Conservation (phyloP, 2,797 vertebrate species). For the Aeoliscus strigatus region DNA sequence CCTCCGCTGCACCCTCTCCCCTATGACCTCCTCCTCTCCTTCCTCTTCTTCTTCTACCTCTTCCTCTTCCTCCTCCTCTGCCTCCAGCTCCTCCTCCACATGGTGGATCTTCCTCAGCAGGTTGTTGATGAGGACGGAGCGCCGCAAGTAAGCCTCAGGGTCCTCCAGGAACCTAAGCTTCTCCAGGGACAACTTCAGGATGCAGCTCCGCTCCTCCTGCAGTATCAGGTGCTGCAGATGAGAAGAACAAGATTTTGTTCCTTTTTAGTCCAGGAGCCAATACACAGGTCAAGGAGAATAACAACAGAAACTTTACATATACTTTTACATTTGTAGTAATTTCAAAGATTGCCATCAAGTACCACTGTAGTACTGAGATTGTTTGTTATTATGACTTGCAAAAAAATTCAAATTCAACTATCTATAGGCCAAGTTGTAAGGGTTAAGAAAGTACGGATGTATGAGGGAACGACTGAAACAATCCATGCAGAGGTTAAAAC, state of each 20-base stretch:
- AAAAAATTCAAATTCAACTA: too few species aligned
- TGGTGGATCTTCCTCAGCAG: slow-evolving; percentile 90
- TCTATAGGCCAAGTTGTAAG: too few species aligned
- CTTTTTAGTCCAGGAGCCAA: too few species aligned
- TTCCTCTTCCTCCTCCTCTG: slow-evolving; percentile 48
- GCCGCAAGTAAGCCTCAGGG: slow-evolving; percentile 90
- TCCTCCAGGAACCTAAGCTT: slow-evolving; percentile 96
- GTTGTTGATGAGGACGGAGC: slow-evolving; percentile 95
- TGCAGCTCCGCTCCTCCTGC: slow-evolving; percentile 90
- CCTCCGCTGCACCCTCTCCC: slow-evolving; percentile 73
- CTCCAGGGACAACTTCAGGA: slow-evolving; percentile 92
- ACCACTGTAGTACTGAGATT: too few species aligned
- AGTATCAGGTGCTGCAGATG: slow-evolving; percentile 69
- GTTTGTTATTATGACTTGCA: too few species aligned
- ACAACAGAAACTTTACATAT: too few species aligned
- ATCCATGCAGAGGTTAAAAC: too few species aligned
- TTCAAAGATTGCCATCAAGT: too few species aligned
- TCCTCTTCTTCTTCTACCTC: slow-evolving; percentile 33
- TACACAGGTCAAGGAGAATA: too few species aligned
- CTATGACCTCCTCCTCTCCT: slow-evolving; percentile 39
- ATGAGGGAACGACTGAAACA: too few species aligned
- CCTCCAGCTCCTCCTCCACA: slow-evolving; percentile 63
- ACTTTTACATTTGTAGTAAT: too few species aligned
- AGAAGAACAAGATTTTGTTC: neutral
- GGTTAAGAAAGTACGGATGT: too few species aligned